phyloP scores from a whole-genome alignment of 2,113 vertebrate genomes.

The Sminthopsis crassicaudata region DNA sequence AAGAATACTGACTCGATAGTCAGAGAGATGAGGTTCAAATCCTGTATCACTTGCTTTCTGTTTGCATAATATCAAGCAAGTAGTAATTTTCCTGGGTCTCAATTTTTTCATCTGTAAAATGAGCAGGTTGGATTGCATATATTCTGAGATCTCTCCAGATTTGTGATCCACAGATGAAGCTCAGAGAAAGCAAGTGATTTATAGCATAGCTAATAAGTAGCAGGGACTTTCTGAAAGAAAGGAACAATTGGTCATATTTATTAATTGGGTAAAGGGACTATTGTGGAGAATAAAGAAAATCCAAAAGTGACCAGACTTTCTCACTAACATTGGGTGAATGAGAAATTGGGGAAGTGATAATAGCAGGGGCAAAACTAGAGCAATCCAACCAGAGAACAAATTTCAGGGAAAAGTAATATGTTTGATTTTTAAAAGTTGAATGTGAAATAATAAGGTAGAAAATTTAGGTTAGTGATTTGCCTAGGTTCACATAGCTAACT shows the following conservation, averaged over 20 bases:
- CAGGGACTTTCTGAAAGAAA: not conserved
- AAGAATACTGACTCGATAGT: not conserved
- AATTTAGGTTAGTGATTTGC: not conserved
- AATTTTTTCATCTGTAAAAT: not conserved
- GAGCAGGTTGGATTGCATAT: not conserved
- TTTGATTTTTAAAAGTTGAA: not conserved
- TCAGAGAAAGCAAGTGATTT: not conserved
- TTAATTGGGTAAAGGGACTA: not conserved
- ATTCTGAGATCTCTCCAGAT: not conserved
- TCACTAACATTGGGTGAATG: not conserved
- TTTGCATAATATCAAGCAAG: not conserved
- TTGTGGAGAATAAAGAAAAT: not conserved
- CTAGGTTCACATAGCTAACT: not conserved
- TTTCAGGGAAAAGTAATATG: not conserved
- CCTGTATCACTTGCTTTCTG: not conserved
- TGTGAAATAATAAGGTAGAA: not conserved
- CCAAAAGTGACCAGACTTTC: not conserved
- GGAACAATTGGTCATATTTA: not conserved
- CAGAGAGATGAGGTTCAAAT: not conserved
- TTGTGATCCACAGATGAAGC: not conserved
- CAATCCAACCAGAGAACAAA: not conserved
- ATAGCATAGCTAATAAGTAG: not conserved
- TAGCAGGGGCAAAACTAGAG: not conserved
- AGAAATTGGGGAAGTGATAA: not conserved
- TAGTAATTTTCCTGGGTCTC: not conserved